Evolutionary conservation across 2,888 invertebrate species (phyloP), one percentile per base, ranked within the genome.

Genomic region (Isotomurus palustris): DNA sequence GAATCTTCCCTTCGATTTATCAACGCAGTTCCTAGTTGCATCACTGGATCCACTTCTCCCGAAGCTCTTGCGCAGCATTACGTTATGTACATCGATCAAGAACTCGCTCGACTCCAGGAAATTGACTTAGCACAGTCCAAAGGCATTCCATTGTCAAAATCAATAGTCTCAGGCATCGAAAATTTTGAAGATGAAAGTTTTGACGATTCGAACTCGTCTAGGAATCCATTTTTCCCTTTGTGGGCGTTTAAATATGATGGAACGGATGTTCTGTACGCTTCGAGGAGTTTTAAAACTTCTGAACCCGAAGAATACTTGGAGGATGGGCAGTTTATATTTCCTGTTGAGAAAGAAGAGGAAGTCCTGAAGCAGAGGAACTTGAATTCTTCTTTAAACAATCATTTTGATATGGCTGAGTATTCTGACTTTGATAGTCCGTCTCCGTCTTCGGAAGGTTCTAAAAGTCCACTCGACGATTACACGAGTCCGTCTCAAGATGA

Each of bases 231-330:
- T 10, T 68, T 59, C 50, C 68, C 66, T 1, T 44, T 48, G 47
- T 66, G 68, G 68, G 60, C 57, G 25, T 57, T 63, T 22, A 61
- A 56, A 47, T 68, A 68, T 35, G 68, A 68, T 49, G 68, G 68
- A 14, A 66, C 66, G 1, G 68, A 68, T 22, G 45, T 61, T 45
- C 24, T 57, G 1, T 52, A 52, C 22, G 61, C 58, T 2, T 47
- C 47, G 28, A 47, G 47, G 17, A 47, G 27, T 27, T 8, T 6
- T 40, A 17, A 17, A 12, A 4, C 14, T 3, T 53, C 51, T 19
- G 52, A 57, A 24, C 61, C 58, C 12, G 61, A 61, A 38, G 61
- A 61, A 40, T 61, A 58, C 44, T 61, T 61, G 47, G 61, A 61
- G 14, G 61, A 61, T 22, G 61, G 58, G 19, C 41, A n/a, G n/a